Base-by-base conservation (phyloP, 2,797 vertebrate genomes). In the Amblyopsis hoosieri region DNA sequence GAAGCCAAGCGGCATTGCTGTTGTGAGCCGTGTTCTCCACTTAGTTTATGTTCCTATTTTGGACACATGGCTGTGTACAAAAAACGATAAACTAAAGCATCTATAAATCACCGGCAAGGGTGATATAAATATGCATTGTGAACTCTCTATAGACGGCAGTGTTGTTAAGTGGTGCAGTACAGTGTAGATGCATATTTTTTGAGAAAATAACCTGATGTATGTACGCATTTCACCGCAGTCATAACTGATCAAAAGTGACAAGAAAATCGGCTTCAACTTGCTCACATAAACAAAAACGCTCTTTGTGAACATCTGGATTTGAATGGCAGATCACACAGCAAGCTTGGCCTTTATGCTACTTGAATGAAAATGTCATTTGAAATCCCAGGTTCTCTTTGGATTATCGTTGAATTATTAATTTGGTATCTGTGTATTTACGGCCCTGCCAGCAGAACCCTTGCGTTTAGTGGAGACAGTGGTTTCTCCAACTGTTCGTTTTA, bases 361-460 rank as follows among this genome's bases (percentile, higher is more conserved):
- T 71, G 57, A 19, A 82, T 51, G 62, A 71, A 80, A 79, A 78
- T 60, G 52, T 78, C 64, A 73, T 61, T 54, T 31, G 63, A 58
- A 64, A 64, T 62, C 15, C 3, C 54, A 66, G 67, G 72, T 64
- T 65, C 67, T 81, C 54, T 37, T 37, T 37, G 33, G 8, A 37
- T 37, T 37, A 37, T 9, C 33, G 6, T 37, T 10, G 66, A 76
- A 68, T 68, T 66, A 76, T 75, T 89, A 78, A 79, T 67, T 59
- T 15, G 76, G 84, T 67, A 76, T 56, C 61, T 45, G 10, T 37
- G 11, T 45, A 61, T 55, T 52, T 67, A 52, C 31, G 61, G 23
- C 2, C 17, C 65, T 81, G 87, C 84, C 89, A 87, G 85, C 59
- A 83, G 71, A 84, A 89, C 86, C 79, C 66, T 66, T 76, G 57